Percentiles rank a stretch among this genome's conserved stretches.
Evolutionary conservation across 2,113 vertebrate species (phyloP).

Genomic region (Pseudonaja textilis): DNA sequence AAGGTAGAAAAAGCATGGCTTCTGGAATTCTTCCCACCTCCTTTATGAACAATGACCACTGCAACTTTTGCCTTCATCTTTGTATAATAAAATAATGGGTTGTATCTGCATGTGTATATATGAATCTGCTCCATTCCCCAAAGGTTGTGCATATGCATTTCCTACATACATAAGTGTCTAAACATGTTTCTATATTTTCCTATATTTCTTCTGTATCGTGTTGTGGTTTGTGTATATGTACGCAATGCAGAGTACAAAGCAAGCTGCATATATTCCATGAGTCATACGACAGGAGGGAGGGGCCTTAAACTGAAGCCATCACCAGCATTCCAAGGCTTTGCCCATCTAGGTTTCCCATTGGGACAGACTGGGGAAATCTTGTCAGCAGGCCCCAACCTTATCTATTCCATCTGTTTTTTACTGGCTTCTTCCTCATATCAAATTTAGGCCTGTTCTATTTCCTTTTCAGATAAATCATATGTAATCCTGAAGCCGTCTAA

Average conservation of each 20-base stretch:
- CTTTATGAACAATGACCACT: neutral
- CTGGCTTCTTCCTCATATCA: neutral
- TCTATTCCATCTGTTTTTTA: neutral
- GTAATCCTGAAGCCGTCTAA: neutral
- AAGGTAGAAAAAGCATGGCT: neutral
- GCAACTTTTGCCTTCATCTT: neutral
- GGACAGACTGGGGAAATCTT: neutral
- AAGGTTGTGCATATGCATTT: neutral
- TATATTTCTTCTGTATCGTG: neutral
- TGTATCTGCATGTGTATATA: neutral
- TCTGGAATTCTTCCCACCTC: neutral
- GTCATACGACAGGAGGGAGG: neutral
- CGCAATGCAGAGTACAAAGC: neutral
- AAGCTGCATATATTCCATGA: neutral
- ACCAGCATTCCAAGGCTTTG: neutral
- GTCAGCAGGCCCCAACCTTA: neutral
- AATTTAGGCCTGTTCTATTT: neutral
- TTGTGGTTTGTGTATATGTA: neutral
- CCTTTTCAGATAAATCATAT: neutral
- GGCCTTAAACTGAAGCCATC: neutral
- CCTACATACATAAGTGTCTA: neutral
- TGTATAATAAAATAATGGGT: neutral
- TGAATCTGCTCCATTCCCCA: neutral
- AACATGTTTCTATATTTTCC: neutral
- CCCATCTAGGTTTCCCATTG: neutral